Base-by-base conservation (phyloP, 2,113 vertebrate species). In the Ibidorhyncha struthersii region DNA sequence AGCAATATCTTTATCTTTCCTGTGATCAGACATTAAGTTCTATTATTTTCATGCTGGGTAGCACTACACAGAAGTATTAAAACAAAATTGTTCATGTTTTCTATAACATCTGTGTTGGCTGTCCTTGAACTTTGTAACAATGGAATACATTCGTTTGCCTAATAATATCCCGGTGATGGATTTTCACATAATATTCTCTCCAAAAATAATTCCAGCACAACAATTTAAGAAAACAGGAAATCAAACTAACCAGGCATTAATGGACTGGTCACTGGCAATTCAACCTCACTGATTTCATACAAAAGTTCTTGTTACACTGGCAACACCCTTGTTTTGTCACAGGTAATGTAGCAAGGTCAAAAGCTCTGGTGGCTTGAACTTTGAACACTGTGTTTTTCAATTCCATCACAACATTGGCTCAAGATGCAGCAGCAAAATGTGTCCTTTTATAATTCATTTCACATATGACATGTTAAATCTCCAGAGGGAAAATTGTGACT, bases 131-230 rank as follows among this genome's bases (percentile, higher is more conserved):
- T 86, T 56, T 69, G 27, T 14, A 76, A 53, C 3, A 88, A 16
- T 34, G 2, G 73, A 87, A 82, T 79, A 32, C 3, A 41, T 92
- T 77, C 92, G 15, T 74, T 94, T 66, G 8, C 16, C 41, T 94
- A 90, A 86, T 50, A 71, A 40, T 43, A 74, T 83, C 65, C 50
- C 36, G 56, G 26, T 74, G 66, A 67, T 90, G 49, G 7, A 36
- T 93, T 94, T 94, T 96, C 53, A 86, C 17, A 58, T 67, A 47
- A 38, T 34, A 87, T 89, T 95, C 90, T 83, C 22, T 47, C 58
- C 26, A 69, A 72, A 92, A 86, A 49, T 43, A 88, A 77, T 78
- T 59, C 82, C 84, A 92, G 7, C 20, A 71, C 91, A 45, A 55
- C 49, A 80, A 79, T 77, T 67, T 93, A 89, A 84, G 38, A 52